phyloP scores from a whole-genome alignment of 2,113 vertebrate species.

The Oreochromis spilurus region DNA sequence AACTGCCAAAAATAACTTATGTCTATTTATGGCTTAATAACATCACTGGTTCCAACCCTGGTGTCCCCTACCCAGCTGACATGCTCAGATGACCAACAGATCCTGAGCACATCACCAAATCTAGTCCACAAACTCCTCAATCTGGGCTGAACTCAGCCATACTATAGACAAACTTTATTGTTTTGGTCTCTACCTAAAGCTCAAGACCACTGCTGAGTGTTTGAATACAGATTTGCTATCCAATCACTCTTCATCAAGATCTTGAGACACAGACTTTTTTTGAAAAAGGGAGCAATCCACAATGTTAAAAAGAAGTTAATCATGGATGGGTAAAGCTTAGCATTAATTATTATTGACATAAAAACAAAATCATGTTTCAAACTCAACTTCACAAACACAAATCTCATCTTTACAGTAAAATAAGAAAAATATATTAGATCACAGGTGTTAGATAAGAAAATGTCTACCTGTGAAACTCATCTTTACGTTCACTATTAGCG shows the following conservation, averaged over 20 bases:
- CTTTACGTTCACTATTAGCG: neutral
- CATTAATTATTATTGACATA: neutral
- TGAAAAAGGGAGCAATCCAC: neutral
- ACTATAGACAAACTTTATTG: neutral
- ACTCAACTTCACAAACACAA: neutral
- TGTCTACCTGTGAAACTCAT: neutral
- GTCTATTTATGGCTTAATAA: neutral
- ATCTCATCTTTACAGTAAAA: neutral
- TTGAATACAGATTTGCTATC: neutral
- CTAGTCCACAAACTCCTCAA: neutral
- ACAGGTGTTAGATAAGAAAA: neutral
- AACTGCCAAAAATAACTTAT: rapidly evolving
- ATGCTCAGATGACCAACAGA: neutral
- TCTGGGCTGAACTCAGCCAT: neutral
- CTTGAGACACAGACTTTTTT: neutral
- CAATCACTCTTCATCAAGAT: neutral
- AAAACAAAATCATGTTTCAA: neutral
- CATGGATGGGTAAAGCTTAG: neutral
- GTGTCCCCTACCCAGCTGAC: rapidly evolving
- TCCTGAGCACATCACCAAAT: neutral
- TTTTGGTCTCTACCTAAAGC: neutral
- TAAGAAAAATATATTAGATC: neutral
- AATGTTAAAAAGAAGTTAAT: neutral
- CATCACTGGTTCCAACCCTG: neutral
- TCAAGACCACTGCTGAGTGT: rapidly evolving